phyloP scores from a whole-genome alignment of 2,113 vertebrate genomes.

The Phoenicopterus ruber region DNA sequence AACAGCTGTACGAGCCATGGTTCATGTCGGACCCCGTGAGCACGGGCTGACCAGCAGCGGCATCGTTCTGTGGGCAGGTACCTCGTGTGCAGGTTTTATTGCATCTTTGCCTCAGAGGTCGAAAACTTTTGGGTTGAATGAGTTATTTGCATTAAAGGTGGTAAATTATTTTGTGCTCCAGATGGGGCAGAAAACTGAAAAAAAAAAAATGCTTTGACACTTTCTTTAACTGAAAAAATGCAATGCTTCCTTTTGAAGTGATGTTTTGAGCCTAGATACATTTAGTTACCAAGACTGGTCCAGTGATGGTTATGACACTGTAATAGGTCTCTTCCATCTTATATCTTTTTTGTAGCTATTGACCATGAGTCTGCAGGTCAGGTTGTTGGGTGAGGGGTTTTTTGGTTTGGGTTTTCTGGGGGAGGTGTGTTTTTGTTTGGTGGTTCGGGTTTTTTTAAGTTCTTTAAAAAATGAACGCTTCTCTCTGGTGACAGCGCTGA shows the following conservation, averaged over 20 bases:
- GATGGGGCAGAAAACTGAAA: not conserved
- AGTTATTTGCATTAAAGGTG: not conserved
- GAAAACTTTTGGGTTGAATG: not conserved
- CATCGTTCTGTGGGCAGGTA: too few species aligned
- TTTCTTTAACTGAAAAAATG: not conserved
- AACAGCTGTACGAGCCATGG: rapidly evolving
- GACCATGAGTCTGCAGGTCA: not conserved
- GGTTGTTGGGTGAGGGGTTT: not conserved
- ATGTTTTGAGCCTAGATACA: not conserved
- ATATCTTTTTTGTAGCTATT: not conserved
- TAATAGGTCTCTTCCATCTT: not conserved
- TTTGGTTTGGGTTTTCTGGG: not conserved
- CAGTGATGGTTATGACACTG: too few species aligned
- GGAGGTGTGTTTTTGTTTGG: not conserved
- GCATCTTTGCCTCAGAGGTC: not conserved
- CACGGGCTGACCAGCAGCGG: not conserved
- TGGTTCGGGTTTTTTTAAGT: not conserved
- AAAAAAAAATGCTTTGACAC: not conserved
- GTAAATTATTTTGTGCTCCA: not conserved
- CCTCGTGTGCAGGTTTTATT: not conserved
- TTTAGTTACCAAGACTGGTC: not conserved
- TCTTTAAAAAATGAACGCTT: not conserved
- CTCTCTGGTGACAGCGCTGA: not conserved
- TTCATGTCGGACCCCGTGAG: rapidly evolving
- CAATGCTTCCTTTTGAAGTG: not conserved